A percentile compares a stretch with the other conserved stretches of the same genome.
phyloP scores from a whole-genome alignment of 1,140 invertebrate genomes.

The Geopemphigus sp. region DNA sequence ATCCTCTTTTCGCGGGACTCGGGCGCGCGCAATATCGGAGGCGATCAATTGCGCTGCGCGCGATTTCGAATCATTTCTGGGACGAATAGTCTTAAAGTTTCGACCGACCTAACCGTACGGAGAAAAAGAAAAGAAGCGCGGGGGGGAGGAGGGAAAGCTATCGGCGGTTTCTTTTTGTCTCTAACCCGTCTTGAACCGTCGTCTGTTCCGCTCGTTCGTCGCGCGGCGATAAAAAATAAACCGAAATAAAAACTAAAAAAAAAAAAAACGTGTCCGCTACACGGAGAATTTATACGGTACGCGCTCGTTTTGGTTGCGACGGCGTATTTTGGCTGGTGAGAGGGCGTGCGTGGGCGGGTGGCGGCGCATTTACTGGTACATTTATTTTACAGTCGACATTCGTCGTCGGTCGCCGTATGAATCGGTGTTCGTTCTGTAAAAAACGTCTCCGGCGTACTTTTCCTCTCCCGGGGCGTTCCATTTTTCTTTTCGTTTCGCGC shows the following conservation, averaged over 20 bases:
- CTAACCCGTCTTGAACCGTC: too few relatives aligned
- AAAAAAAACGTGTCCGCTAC: neutral
- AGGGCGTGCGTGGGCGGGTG: too few relatives aligned
- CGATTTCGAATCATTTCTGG: constrained; percentile 29
- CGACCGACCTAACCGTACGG: neutral
- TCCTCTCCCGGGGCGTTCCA: too few relatives aligned
- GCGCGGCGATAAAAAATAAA: too few relatives aligned
- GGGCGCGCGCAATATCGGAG: neutral
- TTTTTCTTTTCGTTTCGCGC: neutral
- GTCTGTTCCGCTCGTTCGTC: too few relatives aligned
- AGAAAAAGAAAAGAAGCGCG: neutral
- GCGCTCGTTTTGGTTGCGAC: too few relatives aligned
- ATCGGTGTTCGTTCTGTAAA: neutral
- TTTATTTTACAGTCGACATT: constrained; percentile 29
- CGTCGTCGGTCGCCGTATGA: neutral
- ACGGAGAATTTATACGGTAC: neutral
- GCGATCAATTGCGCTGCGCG: constrained; percentile 31
- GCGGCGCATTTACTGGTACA: constrained; percentile 8
- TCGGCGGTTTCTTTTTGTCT: constrained; percentile 30
- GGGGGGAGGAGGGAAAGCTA: neutral
- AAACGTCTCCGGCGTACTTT: too few relatives aligned
- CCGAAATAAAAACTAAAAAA: neutral
- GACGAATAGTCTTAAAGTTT: constrained; percentile 6
- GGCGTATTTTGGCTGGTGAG: too few relatives aligned
- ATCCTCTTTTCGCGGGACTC: neutral